phyloP scores from a whole-genome alignment of 2,113 vertebrate species.

The Pelvicachromis taeniatus region DNA sequence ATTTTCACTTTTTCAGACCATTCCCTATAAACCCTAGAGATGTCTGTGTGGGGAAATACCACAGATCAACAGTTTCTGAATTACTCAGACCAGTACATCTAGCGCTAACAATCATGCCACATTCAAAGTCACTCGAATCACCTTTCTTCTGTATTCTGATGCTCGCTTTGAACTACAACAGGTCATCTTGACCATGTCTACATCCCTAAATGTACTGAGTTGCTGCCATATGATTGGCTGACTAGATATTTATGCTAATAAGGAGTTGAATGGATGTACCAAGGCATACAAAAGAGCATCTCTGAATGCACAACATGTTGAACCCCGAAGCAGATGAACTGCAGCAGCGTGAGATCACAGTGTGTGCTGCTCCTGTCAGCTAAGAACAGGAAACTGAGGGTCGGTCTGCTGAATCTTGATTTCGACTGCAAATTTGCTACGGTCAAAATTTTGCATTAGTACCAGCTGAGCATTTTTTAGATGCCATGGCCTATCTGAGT shows the following conservation, averaged over 20 bases:
- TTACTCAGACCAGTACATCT: not conserved
- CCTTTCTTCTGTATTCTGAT: not conserved
- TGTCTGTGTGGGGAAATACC: not conserved
- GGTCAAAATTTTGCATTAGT: not conserved
- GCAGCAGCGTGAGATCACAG: not conserved
- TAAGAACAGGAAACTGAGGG: not conserved
- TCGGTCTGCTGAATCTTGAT: not conserved
- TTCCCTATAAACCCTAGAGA: not conserved
- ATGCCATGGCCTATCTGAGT: not conserved
- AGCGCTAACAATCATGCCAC: not conserved
- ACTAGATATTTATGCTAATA: not conserved
- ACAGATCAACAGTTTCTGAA: not conserved
- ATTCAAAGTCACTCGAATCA: not conserved
- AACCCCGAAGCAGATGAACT: not conserved
- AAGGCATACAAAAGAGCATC: not conserved
- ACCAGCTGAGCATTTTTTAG: not conserved
- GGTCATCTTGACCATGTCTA: not conserved
- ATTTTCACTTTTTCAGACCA: not conserved
- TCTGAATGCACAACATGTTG: not conserved
- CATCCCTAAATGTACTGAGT: not conserved
- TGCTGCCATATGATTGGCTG: not conserved
- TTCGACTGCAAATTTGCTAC: not conserved
- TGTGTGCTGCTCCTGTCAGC: not conserved
- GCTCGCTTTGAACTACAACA: not conserved
- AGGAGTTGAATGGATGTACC: not conserved